Evolutionary conservation across 2,113 vertebrate genomes (phyloP).

Genomic region (Ptilorrhoa leucosticta): DNA sequence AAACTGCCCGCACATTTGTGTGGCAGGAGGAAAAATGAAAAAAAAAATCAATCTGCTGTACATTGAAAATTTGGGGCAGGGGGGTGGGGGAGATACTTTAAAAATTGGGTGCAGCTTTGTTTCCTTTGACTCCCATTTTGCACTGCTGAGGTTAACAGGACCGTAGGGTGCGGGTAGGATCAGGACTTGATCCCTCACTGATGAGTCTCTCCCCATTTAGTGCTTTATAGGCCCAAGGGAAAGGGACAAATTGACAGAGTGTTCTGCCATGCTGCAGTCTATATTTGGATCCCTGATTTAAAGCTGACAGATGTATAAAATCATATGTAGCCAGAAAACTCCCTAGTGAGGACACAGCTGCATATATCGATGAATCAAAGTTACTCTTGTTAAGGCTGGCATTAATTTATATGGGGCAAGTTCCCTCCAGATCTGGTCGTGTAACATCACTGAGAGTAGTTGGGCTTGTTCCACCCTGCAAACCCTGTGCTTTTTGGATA

Average conservation of each 20-base stretch:
- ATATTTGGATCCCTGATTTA: slow-evolving; percentile 50
- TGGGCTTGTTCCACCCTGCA: background rate
- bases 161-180: background rate
- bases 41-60: background rate
- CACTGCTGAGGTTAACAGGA: background rate
- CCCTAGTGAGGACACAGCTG: slow-evolving; percentile 37
- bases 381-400: slow-evolving; percentile 30
- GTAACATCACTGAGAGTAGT: background rate
- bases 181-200: background rate
- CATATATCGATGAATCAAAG: background rate
- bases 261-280: background rate
- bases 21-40: background rate
- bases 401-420: slow-evolving; percentile 24
- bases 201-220: background rate
- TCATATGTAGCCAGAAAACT: background rate
- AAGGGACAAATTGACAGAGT: background rate
- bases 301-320: slow-evolving; percentile 50
- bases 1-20: background rate
- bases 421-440: background rate
- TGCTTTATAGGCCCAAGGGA: slow-evolving; percentile 18
- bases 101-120: background rate
- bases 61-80: background rate
- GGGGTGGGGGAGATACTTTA: background rate
- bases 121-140: background rate
- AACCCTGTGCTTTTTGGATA: background rate